A percentile compares a stretch with the other conserved stretches of the same genome.
These are phyloP conservation scores for Podabrus alpinus DNA, from an alignment of 2,888 invertebrate species.

Conservation along the genomic window DNA sequence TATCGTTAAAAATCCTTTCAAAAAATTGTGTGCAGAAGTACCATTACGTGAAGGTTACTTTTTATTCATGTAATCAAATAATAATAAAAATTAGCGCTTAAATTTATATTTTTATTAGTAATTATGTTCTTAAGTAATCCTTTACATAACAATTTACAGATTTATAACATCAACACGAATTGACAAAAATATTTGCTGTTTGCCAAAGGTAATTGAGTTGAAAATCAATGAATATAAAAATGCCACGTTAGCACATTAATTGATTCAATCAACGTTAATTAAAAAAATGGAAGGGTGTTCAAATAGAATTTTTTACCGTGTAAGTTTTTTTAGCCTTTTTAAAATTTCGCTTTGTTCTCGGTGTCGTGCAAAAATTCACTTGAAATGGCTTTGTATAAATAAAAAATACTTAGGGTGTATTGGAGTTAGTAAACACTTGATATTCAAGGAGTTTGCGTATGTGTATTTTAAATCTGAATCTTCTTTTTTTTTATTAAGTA, in stretches of 20 bases:
- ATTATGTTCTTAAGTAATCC: neutral
- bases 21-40: neutral
- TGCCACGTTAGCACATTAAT: neutral
- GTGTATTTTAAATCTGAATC: neutral
- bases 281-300: neutral
- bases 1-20: neutral
- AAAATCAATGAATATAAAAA: neutral
- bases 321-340: neutral
- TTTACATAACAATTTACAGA: neutral
- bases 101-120: neutral
- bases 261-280: neutral
- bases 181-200: neutral
- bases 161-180: neutral
- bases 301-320: neutral
- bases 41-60: neutral
- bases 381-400: neutral
- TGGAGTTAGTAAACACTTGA: neutral
- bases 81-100: neutral
- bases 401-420: neutral
- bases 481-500: neutral
- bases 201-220: neutral
- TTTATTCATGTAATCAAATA: neutral
- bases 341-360: neutral
- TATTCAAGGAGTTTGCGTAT: neutral
- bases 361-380: neutral